Conservation (phyloP, 2,797 vertebrate genomes). For the Danio tinwini region DNA sequence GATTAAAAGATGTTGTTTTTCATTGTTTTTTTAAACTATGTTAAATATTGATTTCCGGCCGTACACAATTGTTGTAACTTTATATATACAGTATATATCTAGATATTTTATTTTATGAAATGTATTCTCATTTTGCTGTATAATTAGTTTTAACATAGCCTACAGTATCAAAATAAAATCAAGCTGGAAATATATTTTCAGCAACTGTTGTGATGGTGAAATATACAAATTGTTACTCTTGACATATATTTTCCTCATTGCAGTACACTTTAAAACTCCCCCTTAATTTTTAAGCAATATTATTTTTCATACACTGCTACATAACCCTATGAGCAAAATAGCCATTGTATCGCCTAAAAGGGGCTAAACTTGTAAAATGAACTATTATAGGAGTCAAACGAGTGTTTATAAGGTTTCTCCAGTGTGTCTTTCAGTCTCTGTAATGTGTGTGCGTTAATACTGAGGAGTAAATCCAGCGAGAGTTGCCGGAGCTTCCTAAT, state of each 20-base stretch:
- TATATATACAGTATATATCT: too few species aligned
- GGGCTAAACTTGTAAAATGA: background rate
- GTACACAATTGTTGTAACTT: too few species aligned
- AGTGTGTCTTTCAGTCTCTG: background rate
- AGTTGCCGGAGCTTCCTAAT: constrained; percentile 20
- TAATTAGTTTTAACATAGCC: too few species aligned
- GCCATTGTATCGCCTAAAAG: background rate
- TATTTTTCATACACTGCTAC: too few species aligned
- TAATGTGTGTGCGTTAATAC: background rate
- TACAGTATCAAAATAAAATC: background rate
- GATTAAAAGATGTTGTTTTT: too few species aligned
- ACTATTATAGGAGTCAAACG: background rate
- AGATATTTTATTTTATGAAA: too few species aligned
- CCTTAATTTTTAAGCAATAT: too few species aligned
- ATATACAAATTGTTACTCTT: background rate
- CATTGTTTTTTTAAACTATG: too few species aligned
- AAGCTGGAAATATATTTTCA: background rate
- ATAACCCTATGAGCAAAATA: background rate
- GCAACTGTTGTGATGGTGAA: background rate
- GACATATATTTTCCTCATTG: background rate
- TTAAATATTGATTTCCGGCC: too few species aligned
- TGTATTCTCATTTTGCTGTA: too few species aligned
- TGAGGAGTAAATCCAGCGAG: constrained; percentile 17
- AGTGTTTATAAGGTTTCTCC: background rate
- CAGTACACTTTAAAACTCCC: too few species aligned